phyloP scores from a whole-genome alignment of 2,888 invertebrate species.

The Pyrrhosoma nymphula region DNA sequence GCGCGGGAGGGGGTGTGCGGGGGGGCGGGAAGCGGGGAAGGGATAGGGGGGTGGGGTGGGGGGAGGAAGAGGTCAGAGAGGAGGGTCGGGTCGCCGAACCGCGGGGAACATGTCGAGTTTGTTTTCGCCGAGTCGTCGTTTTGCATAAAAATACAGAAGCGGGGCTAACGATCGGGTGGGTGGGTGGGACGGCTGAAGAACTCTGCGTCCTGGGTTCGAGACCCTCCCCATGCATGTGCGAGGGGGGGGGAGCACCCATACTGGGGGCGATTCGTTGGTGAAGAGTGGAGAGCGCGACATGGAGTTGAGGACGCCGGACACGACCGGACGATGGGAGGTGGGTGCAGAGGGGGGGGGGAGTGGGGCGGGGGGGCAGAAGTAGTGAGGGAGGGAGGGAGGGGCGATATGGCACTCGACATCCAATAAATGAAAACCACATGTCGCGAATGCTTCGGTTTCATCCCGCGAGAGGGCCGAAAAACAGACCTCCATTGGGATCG shows the following conservation, averaged over 20 bases:
- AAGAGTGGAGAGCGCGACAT: background rate
- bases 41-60: no score
- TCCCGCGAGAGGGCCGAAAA: no score
- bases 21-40: background rate
- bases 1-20: no score
- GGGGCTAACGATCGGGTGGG: background rate
- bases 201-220: background rate
- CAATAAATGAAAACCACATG: background rate
- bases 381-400: background rate
- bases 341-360: background rate
- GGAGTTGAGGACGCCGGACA: background rate
- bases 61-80: background rate
- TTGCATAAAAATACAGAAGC: slow-evolving; percentile 46
- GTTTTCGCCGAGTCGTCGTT: slow-evolving; percentile 28
- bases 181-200: background rate
- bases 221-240: background rate
- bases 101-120: slow-evolving; percentile 33
- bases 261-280: background rate
- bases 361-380: background rate
- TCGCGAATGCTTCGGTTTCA: no score
- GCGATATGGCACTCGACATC: background rate
- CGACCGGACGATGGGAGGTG: background rate
- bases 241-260: no score
- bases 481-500: no score
- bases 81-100: background rate